Evolutionary conservation across 2,888 invertebrate species (phyloP), one percentile per base, ranked within the genome.

Genomic region (Chrysodeixis includens): DNA sequence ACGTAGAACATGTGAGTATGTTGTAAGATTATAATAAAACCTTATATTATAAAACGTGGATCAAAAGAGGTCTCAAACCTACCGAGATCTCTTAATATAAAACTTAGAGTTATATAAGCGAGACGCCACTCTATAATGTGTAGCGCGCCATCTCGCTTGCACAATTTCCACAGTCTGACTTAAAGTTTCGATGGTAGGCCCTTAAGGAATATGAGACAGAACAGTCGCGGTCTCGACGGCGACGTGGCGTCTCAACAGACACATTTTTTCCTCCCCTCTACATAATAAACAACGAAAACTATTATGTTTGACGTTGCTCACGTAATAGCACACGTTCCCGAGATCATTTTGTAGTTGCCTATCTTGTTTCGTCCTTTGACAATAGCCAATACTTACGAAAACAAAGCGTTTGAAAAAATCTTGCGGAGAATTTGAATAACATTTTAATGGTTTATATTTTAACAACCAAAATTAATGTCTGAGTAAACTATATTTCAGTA

Each of bases 1-100:
- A 62, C 69, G 67, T 79, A 76, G 14, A 49, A 56, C 44, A 62
- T 49, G 63, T 67, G 58, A 71, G 69, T 65, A 57, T 65, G 65
- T 62, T 62, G 60, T 35, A 20, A 56, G 54, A 67, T 71, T 75
- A 75, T 69, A 75, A 71, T 79, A 71, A 75, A 69, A 71, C 57
- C 63, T 61, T 56, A 65, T 63, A 66, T 67, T 65, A 58, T 75
- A 66, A 71, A 66, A 63, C 60, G 59, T 35, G 56, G 68, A 71
- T 69, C 64, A 60, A 65, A 6, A 6, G 6, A 6, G 26, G 26
- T 26, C 26, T 6, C n/a, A n/a, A n/a, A 6, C 6, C 26, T 26
- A 26, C 26, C 26, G 6, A 26, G 6, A 26, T 26, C 26, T 4
- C 26, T 26, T 26, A 26, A 26, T 4, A 6, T 26, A 4, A 26